Evolutionary conservation across 2,888 invertebrate species (phyloP).

Genomic region (Deilephila porcellus): DNA sequence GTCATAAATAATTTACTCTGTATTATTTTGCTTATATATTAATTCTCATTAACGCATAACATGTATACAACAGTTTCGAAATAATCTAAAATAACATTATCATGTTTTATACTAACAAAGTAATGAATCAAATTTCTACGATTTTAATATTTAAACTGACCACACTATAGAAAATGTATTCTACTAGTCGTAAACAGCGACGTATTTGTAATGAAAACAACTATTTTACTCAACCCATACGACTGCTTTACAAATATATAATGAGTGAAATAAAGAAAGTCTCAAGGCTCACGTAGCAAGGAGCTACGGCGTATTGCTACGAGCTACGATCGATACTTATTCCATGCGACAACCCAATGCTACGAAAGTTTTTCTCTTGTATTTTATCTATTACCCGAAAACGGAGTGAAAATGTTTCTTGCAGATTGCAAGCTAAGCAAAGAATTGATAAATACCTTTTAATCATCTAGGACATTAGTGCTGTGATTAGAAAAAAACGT

Average conservation of each 20-base stretch:
- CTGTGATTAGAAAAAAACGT: background rate
- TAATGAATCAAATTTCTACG: too few species aligned
- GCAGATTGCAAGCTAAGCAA: background rate
- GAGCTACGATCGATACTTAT: slow-evolving; percentile 76
- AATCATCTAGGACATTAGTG: background rate
- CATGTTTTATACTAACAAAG: too few species aligned
- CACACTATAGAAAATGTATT: too few species aligned
- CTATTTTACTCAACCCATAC: background rate
- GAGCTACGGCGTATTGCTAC: slow-evolving; percentile 68
- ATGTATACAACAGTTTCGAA: too few species aligned
- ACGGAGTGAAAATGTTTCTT: slow-evolving; percentile 34
- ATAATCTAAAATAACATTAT: too few species aligned
- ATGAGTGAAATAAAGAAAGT: slow-evolving; percentile 51
- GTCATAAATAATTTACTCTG: background rate
- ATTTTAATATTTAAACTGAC: too few species aligned
- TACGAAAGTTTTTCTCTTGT: slow-evolving; percentile 67
- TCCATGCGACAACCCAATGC: slow-evolving; percentile 75
- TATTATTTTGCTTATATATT: background rate
- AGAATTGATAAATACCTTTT: background rate
- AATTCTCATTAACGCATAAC: too few species aligned
- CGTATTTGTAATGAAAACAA: background rate
- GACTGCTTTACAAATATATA: slow-evolving; percentile 9
- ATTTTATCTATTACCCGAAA: slow-evolving; percentile 38
- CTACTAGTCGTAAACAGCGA: too few species aligned
- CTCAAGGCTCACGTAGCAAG: slow-evolving; percentile 61